These are phyloP conservation scores for Smittia aterrima DNA, from an alignment of 2,888 invertebrate species.

Conservation along the genomic window DNA sequence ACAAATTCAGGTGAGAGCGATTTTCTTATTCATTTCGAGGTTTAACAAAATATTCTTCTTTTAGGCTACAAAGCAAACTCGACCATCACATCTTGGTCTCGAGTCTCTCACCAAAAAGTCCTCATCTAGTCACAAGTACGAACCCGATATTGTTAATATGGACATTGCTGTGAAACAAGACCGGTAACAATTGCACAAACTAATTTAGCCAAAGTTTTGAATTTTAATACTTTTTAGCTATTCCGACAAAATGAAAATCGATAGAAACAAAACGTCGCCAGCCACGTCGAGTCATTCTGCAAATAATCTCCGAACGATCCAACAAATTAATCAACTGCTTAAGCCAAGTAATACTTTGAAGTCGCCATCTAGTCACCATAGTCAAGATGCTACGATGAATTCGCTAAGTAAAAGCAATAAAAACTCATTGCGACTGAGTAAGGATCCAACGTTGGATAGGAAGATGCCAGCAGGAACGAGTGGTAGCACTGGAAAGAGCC, in stretches of 20 bases:
- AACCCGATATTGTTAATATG: conserved; percentile 45
- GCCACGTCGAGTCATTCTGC: conserved; percentile 28
- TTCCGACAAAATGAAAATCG: conserved; percentile 45
- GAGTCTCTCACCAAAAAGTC: conserved; percentile 42
- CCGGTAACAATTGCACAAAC: conserved; percentile 38
- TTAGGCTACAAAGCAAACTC: conserved; percentile 21
- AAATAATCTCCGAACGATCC: conserved; percentile 40
- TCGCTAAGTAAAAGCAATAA: conserved; percentile 34
- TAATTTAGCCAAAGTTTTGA: background rate
- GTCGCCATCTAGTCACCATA: conserved; percentile 42
- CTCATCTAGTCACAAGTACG: conserved; percentile 45
- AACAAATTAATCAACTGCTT: conserved; percentile 43
- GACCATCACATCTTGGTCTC: conserved; percentile 43
- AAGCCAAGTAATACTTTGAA: conserved; percentile 41
- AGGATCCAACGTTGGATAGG: conserved; percentile 44
- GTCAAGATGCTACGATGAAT: conserved; percentile 49
- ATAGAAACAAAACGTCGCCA: conserved; percentile 43
- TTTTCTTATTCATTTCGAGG: background rate
- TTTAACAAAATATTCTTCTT: background rate
- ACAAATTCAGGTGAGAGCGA: conserved; percentile 41
- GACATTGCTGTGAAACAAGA: conserved; percentile 45
- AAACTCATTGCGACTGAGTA: conserved; percentile 41
- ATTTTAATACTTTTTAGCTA: conserved; percentile 40
- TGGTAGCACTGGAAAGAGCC: conserved; percentile 36
- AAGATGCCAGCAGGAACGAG: conserved; percentile 43